These are phyloP conservation scores for Macrochelys suwanniensis DNA, from an alignment of 2,797 vertebrate species.

Conservation along the genomic window DNA sequence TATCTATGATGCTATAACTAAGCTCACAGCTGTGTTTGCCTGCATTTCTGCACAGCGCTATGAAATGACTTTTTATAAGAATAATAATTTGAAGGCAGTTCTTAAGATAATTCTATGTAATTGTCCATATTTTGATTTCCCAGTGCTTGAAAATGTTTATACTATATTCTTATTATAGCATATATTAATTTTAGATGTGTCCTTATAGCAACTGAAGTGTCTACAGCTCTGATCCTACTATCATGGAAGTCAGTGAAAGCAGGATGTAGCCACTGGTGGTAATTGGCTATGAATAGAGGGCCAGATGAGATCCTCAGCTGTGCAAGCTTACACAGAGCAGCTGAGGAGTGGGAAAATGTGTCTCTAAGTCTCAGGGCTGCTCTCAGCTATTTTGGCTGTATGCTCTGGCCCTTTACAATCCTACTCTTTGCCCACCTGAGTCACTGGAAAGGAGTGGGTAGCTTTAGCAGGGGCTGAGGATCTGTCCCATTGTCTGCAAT, in stretches of 20 bases:
- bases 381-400: not conserved
- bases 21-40: slow-evolving; percentile 16
- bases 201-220: not conserved
- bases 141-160: not conserved
- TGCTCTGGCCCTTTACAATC: not conserved
- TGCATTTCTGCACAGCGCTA: not conserved
- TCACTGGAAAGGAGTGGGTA: not conserved
- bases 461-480: not conserved
- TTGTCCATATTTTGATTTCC: not conserved
- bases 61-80: not conserved
- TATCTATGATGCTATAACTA: not conserved
- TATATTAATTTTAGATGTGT: not conserved
- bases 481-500: not conserved
- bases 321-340: not conserved
- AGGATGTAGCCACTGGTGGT: not conserved
- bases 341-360: not conserved
- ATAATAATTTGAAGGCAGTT: not conserved
- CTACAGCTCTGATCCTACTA: not conserved
- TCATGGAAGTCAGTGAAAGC: not conserved
- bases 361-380: not conserved
- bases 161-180: not conserved
- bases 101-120: not conserved
- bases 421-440: not conserved
- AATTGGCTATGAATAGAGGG: not conserved
- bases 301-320: not conserved